A percentile compares a stretch with the other conserved stretches of the same genome.
phyloP scores from a whole-genome alignment of 1,140 invertebrate species.

The Lethocerus indicus region DNA sequence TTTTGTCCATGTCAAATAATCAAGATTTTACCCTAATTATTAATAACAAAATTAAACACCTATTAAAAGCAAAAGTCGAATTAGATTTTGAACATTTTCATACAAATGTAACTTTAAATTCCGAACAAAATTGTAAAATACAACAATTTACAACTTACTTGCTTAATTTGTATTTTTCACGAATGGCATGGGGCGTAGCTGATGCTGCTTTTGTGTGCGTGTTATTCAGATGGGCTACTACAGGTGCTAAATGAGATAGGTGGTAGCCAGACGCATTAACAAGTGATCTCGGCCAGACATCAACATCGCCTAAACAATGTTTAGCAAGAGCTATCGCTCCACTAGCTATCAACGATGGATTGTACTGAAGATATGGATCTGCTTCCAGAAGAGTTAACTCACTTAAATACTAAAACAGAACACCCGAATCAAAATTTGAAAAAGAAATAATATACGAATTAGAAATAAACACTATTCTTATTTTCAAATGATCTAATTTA shows the following conservation, averaged over 20 bases:
- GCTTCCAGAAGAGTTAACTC: constrained; percentile 74
- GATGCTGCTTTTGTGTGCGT: constrained; percentile 45
- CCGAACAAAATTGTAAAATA: too few relatives aligned
- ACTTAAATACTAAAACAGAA: constrained; percentile 53
- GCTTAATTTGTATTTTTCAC: constrained; percentile 61
- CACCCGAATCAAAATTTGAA: too few relatives aligned
- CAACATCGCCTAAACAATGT: constrained; percentile 34
- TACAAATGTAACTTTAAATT: too few relatives aligned
- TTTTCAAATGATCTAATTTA: too few relatives aligned
- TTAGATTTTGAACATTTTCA: too few relatives aligned
- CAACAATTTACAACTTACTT: constrained; percentile 15
- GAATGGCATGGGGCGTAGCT: constrained; percentile 60
- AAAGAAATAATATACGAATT: too few relatives aligned
- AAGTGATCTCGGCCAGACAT: constrained; percentile 46
- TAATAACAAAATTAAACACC: too few relatives aligned
- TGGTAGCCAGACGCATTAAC: constrained; percentile 47
- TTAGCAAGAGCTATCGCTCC: constrained; percentile 65
- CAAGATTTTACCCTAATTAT: too few relatives aligned
- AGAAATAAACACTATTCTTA: too few relatives aligned
- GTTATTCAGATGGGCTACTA: constrained; percentile 45
- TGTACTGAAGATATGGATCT: constrained; percentile 63
- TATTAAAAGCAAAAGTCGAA: too few relatives aligned
- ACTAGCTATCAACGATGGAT: constrained; percentile 72
- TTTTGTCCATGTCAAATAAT: too few relatives aligned
- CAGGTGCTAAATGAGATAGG: constrained; percentile 44